These are phyloP conservation scores for Cerceris rybyensis DNA, from an alignment of 2,888 invertebrate genomes.

Conservation along the genomic window DNA sequence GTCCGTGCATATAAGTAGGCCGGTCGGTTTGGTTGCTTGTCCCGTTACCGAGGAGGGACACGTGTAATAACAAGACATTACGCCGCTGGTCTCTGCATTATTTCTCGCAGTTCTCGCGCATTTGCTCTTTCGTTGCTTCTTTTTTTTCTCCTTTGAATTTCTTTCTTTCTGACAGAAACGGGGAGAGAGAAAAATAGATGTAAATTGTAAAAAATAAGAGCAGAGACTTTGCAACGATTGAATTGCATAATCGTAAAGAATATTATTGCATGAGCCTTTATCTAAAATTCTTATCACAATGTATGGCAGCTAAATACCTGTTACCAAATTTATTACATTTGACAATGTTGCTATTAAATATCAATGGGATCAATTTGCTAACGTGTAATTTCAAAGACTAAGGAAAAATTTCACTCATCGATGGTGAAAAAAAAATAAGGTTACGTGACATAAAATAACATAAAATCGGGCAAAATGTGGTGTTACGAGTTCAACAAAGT, in stretches of 20 bases:
- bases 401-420: too few species aligned
- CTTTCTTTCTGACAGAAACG: not conserved
- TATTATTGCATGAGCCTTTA: too few species aligned
- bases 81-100: conserved; percentile 49
- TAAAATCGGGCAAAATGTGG: not conserved
- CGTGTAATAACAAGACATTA: conserved; percentile 76
- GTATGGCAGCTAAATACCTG: too few species aligned
- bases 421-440: not conserved
- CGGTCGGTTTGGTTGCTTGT: conserved; percentile 72
- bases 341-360: too few species aligned
- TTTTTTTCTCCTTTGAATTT: not conserved
- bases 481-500: not conserved
- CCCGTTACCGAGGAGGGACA: conserved; percentile 75
- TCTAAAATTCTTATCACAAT: too few species aligned
- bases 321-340: too few species aligned
- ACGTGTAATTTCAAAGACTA: too few species aligned
- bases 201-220: too few species aligned
- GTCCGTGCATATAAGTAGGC: conserved; percentile 74
- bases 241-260: too few species aligned
- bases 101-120: conserved; percentile 40
- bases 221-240: too few species aligned
- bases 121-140: not conserved
- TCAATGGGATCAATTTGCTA: too few species aligned
- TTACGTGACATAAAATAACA: not conserved
- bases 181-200: too few species aligned